Base-by-base conservation (phyloP, 2,888 invertebrate genomes). In the Cyrtodaria siliqua region DNA sequence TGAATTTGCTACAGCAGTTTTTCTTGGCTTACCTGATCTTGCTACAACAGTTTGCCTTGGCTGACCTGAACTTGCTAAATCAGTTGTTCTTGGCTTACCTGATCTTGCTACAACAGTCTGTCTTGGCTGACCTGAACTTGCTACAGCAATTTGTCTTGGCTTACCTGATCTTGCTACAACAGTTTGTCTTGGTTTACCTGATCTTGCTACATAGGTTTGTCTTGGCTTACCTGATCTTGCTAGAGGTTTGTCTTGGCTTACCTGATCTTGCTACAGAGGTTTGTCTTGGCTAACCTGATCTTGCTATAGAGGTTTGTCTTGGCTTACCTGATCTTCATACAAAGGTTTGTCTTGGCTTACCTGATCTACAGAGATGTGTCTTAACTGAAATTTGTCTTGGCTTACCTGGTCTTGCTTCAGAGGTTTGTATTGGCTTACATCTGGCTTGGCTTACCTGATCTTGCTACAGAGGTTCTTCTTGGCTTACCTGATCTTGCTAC, bases 241-340 rank as follows among this genome's bases (percentile, higher is more conserved):
- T 99, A 99, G 12, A 99, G 94, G 94, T 99, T 99, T 0, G 99
- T 99, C 93, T 99, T 99, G 0, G 96, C n/a, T n/a, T n/a, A n/a
- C n/a, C n/a, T n/a, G n/a, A n/a, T n/a, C n/a, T n/a, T n/a, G n/a
- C n/a, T n/a, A n/a, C n/a, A n/a, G n/a, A n/a, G n/a, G n/a, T n/a
- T n/a, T n/a, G n/a, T n/a, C n/a, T n/a, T n/a, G n/a, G n/a, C n/a
- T n/a, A n/a, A n/a, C n/a, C n/a, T n/a, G 95, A 74, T 96, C 93
- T 97, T 98, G 90, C 97, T 96, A 92, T 99, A 99, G 12, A 99
- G 94, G 94, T 99, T 99, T 0, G 99, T 99, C 93, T 99, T 99
- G 0, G 96, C 95, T 73, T 96, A 98, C 79, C 96, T 95, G 93
- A 93, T 33, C n/a, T n/a, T n/a, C n/a, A n/a, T n/a, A n/a, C n/a